phyloP scores from a whole-genome alignment of 2,113 vertebrate species.

The Neolamprologus sp. region DNA sequence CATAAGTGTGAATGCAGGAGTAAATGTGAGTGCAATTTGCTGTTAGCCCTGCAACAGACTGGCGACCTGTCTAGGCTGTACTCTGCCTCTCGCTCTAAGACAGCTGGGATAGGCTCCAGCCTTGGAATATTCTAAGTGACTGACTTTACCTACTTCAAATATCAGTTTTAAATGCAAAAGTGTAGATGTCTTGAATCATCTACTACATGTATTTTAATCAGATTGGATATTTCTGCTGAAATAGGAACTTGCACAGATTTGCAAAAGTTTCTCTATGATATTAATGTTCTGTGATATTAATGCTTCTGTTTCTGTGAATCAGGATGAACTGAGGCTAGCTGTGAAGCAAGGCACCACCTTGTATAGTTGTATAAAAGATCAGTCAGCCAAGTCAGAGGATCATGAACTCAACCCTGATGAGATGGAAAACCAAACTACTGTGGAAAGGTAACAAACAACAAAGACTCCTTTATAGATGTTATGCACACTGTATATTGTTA shows the following conservation, averaged over 20 bases:
- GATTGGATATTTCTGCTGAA: neutral
- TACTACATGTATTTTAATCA: neutral
- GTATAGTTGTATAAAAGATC: slow-evolving; percentile 83
- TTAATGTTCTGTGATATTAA: neutral
- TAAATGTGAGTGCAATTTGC: neutral
- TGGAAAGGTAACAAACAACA: slow-evolving; percentile 77
- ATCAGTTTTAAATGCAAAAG: neutral
- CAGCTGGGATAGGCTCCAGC: neutral
- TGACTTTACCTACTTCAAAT: neutral
- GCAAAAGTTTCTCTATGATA: neutral
- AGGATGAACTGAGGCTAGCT: slow-evolving; percentile 86
- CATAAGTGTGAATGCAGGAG: neutral
- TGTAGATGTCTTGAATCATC: accelerated
- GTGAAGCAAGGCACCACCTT: slow-evolving; percentile 85
- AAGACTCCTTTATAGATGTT: neutral
- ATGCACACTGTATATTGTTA: neutral
- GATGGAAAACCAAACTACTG: slow-evolving; percentile 84
- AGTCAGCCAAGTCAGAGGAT: slow-evolving; percentile 72
- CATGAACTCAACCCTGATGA: slow-evolving; percentile 82
- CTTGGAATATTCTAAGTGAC: neutral
- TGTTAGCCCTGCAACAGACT: neutral
- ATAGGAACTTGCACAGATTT: neutral
- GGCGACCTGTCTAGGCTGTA: neutral
- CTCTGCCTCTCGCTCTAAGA: neutral
- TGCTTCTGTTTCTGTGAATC: neutral